Conservation (phyloP, 2,888 invertebrate genomes). For the Drosophila demipolita region DNA sequence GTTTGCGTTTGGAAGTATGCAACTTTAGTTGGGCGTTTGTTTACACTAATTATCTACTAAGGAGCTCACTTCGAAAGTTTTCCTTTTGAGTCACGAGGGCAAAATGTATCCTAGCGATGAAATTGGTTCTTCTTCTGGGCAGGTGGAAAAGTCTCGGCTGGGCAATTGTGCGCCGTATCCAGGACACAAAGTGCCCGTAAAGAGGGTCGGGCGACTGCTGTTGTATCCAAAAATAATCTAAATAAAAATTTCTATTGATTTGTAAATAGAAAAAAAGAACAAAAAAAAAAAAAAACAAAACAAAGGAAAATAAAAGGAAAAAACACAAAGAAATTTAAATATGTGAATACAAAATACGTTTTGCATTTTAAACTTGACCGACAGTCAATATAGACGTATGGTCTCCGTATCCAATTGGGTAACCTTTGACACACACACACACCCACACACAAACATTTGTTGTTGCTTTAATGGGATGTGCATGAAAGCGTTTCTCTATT, state of each 20-base stretch:
- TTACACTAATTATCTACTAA: constrained; percentile 21
- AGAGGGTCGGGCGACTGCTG: not conserved
- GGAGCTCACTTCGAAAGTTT: constrained; percentile 14
- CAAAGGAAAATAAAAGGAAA: not conserved
- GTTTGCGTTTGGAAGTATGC: not conserved
- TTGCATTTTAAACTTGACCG: constrained; percentile 72
- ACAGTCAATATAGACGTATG: constrained; percentile 57
- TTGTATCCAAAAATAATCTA: not conserved
- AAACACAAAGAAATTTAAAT: constrained; percentile 49
- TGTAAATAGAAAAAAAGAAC: constrained; percentile 10
- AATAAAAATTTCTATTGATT: constrained; percentile 27
- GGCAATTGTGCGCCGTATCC: not conserved
- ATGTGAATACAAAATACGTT: constrained; percentile 46
- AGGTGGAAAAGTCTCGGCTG: not conserved
- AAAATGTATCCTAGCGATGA: not conserved
- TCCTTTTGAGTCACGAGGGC: not conserved
- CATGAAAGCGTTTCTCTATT: constrained; percentile 43
- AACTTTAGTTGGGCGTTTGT: constrained; percentile 6
- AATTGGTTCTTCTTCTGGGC: not conserved
- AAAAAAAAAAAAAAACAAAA: constrained; percentile 6
- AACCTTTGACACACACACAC: constrained; percentile 38
- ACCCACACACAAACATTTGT: not conserved
- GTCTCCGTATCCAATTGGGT: constrained; percentile 20
- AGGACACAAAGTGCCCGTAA: not conserved
- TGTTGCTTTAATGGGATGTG: constrained; percentile 12